Conservation (phyloP, 2,113 vertebrate species). For the Nesoenas mayeri region DNA sequence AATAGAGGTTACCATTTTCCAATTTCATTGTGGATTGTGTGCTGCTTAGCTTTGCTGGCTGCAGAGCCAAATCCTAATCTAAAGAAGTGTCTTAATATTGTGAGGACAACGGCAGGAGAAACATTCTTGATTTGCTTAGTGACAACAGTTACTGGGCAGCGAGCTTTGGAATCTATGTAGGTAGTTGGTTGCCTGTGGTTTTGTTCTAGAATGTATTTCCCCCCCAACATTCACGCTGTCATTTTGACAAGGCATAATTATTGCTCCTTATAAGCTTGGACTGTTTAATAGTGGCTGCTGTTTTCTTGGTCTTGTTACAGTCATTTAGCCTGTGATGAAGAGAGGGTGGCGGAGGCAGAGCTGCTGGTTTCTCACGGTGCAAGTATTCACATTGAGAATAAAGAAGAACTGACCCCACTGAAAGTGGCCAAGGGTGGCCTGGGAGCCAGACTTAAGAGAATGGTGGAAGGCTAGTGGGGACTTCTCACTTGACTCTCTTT, state of each 20-base stretch:
- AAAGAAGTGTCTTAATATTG: not conserved
- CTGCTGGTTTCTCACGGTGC: conserved; percentile 91
- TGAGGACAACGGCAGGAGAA: not conserved
- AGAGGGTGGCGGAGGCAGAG: conserved; percentile 92
- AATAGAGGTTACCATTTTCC: not conserved
- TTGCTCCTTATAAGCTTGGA: not conserved
- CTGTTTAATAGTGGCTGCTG: conserved; percentile 12
- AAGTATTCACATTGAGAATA: conserved; percentile 97
- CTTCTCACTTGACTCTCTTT: not conserved
- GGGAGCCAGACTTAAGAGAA: conserved; percentile 81
- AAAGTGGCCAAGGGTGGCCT: conserved; percentile 89
- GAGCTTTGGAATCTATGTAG: not conserved
- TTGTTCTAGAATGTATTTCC: not conserved
- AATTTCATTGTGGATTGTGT: not conserved
- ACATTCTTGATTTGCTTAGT: not conserved
- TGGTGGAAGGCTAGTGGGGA: conserved; percentile 84
- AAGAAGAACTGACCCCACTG: conserved; percentile 93
- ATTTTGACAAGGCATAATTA: not conserved
- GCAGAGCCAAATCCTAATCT: not conserved
- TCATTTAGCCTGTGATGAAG: conserved; percentile 96
- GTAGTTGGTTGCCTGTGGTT: not conserved
- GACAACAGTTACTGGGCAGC: not conserved
- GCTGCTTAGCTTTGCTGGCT: not conserved
- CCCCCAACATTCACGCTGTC: not conserved
- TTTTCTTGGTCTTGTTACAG: conserved; percentile 75